Evolutionary conservation across 2,797 vertebrate species (phyloP), one percentile per base, ranked within the genome.

Genomic region (Phataginus tetradactyla): DNA sequence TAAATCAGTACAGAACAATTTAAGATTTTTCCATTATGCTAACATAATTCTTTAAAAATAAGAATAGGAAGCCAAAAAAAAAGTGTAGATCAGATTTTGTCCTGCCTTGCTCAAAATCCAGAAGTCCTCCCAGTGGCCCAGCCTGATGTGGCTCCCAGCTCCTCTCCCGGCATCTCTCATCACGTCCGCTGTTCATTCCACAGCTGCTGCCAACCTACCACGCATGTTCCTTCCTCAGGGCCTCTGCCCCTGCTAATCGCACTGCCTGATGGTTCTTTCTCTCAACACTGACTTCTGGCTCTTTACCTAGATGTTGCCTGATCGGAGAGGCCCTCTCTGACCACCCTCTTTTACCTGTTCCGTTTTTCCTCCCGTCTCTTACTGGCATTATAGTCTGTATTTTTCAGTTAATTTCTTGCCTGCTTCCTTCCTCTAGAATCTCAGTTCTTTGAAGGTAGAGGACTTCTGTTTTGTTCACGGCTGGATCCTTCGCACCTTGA

Each of bases 1-100:
- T 49, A 64, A 87, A 74, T 59, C 12, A 90, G 39, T 37, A 86
- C 9, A 55, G 42, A 88, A 79, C 8, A 79, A 75, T 68, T 80
- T 68, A 69, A 95, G 25, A 57, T 49, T 63, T 69, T 93, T 74
- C 32, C 85, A 78, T 83, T 64, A 37, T 37, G 37, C 37, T 86
- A 92, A 92, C 23, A 79, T 42, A 84, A 94, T 37, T 85, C 9
- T 25, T 71, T 92, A 37, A 59, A 81, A 80, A 59, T 39, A 64
- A 72, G 80, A 78, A 71, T 8, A 79, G 34, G 23, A 51, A 72
- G 77, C 18, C 77, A 83, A 95, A 77, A 93, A 17, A 37, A 61
- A 78, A 37, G 4, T 42, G 7, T 20, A 14, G 34, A 49, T 55
- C 29, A 10, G 39, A 49, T 86, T 78, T 87, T 72, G 25, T 37